Evolutionary conservation across 2,113 vertebrate species (phyloP).

Genomic region (Ctenomys sociabilis): DNA sequence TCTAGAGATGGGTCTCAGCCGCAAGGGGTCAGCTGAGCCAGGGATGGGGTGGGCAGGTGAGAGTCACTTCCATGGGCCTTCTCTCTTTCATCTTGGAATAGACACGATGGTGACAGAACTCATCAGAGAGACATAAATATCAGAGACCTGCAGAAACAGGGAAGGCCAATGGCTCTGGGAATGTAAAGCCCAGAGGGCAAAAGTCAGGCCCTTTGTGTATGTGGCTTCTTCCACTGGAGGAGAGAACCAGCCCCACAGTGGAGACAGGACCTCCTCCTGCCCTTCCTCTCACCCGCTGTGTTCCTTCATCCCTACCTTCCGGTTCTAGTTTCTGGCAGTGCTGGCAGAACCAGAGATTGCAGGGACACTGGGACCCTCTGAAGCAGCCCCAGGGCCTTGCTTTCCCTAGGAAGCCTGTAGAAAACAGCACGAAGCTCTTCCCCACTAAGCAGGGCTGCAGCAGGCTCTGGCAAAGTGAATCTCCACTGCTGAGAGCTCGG

Average conservation of each 20-base stretch:
- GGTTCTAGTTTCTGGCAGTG: background rate
- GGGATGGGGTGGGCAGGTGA: background rate
- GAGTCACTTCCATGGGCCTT: background rate
- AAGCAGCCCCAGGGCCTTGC: background rate
- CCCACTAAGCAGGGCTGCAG: background rate
- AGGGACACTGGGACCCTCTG: background rate
- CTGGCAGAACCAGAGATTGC: background rate
- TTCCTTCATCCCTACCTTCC: background rate
- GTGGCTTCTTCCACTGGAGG: background rate
- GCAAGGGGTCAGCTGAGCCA: background rate
- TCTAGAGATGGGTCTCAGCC: background rate
- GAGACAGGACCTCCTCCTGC: background rate
- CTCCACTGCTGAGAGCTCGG: background rate
- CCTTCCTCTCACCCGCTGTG: background rate
- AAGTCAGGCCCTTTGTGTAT: background rate
- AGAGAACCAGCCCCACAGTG: fast-evolving
- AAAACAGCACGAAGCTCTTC: background rate
- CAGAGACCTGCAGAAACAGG: background rate
- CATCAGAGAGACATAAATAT: background rate
- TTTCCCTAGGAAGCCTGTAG: background rate
- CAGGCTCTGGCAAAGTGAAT: background rate
- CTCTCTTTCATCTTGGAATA: background rate
- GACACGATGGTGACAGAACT: background rate
- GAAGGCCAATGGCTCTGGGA: background rate
- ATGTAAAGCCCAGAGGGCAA: background rate